phyloP scores from a whole-genome alignment of 2,113 vertebrate species.

The Ariopsis seemanni region DNA sequence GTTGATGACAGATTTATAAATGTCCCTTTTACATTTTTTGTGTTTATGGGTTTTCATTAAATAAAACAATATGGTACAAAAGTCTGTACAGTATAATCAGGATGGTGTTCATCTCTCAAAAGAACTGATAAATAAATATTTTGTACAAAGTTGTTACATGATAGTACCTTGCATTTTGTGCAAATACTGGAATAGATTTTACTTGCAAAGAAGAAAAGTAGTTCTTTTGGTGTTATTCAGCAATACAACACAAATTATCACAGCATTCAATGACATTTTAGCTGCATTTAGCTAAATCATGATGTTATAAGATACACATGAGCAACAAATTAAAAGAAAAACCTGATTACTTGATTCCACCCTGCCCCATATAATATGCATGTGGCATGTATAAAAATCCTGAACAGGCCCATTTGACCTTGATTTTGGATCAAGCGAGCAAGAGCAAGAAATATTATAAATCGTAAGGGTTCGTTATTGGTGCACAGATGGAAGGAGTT shows the following conservation, averaged over 20 bases:
- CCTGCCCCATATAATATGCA: background rate
- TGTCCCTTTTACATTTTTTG: conserved; percentile 30
- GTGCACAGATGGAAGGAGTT: background rate
- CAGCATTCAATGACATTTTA: background rate
- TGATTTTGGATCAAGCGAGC: background rate
- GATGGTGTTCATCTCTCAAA: background rate
- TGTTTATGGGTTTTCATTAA: background rate
- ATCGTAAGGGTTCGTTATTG: background rate
- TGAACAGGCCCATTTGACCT: background rate
- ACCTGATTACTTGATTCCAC: background rate
- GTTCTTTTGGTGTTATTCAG: background rate
- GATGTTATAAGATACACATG: background rate
- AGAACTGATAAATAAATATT: background rate
- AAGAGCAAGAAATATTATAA: background rate
- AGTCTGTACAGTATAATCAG: background rate
- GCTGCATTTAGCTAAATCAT: background rate
- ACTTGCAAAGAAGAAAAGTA: background rate
- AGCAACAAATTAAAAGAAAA: background rate
- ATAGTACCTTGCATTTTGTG: background rate
- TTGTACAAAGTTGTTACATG: background rate
- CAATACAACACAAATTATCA: background rate
- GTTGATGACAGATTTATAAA: conserved; percentile 44
- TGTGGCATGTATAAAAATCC: background rate
- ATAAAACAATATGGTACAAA: background rate
- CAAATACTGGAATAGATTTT: background rate